phyloP scores from a whole-genome alignment of 1,140 invertebrate genomes.

The Penaeus japonicus region DNA sequence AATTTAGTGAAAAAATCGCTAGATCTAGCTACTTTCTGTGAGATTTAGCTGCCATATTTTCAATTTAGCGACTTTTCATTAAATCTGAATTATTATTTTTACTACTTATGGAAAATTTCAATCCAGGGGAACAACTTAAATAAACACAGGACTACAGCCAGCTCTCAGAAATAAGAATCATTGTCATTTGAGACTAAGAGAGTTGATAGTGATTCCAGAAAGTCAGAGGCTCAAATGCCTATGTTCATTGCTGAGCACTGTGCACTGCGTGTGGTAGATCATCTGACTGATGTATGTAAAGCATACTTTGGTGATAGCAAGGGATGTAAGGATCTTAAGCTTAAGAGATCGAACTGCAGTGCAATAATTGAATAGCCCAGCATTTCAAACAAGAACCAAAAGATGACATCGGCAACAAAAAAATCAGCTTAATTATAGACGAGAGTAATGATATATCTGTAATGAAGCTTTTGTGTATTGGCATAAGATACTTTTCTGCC shows the following conservation, averaged over 20 bases:
- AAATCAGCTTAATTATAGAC: neutral
- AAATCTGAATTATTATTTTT: too few relatives aligned
- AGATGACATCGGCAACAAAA: neutral
- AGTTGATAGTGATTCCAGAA: conserved; percentile 7
- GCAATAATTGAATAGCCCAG: conserved; percentile 11
- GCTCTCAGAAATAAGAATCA: too few relatives aligned
- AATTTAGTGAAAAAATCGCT: too few relatives aligned
- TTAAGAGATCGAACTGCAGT: conserved; percentile 21
- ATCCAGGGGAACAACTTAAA: too few relatives aligned
- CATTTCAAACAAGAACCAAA: conserved; percentile 15
- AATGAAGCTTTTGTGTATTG: neutral
- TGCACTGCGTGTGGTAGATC: neutral
- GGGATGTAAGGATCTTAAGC: conserved; percentile 6
- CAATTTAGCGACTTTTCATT: too few relatives aligned
- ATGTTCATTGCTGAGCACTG: conserved; percentile 20
- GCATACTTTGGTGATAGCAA: conserved; percentile 3
- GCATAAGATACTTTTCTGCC: conserved; percentile 4
- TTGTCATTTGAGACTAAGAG: too few relatives aligned
- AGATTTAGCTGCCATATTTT: too few relatives aligned
- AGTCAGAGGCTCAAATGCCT: neutral
- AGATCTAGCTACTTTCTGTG: too few relatives aligned
- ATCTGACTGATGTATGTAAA: conserved; percentile 27
- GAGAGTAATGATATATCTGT: conserved; percentile 24
- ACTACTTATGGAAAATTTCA: too few relatives aligned
- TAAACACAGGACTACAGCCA: too few relatives aligned